Conservation (phyloP, 2,113 vertebrate genomes). For the Symphodus melops region DNA sequence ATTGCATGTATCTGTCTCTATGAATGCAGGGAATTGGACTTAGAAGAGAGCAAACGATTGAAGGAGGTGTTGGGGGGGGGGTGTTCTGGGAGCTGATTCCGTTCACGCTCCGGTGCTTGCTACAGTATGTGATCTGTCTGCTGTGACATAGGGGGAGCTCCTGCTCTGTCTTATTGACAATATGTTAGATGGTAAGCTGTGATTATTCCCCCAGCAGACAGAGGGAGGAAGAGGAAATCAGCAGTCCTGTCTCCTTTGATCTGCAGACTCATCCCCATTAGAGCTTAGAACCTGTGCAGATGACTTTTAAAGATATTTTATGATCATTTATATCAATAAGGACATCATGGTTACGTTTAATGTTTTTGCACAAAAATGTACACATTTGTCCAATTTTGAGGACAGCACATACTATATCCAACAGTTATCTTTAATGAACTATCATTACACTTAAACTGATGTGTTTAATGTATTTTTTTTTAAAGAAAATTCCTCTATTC, state of each 20-base stretch:
- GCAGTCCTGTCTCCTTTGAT: slow-evolving; percentile 53
- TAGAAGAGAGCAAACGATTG: slow-evolving; percentile 29
- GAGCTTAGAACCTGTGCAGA: slow-evolving; percentile 27
- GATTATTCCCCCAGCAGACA: slow-evolving; percentile 66
- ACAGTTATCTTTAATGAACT: neutral
- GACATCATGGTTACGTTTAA: neutral
- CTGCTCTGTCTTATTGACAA: slow-evolving; percentile 74
- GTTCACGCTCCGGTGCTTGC: slow-evolving; percentile 69
- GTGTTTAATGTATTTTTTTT: no score
- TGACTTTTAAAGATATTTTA: slow-evolving; percentile 31
- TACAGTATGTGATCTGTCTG: slow-evolving; percentile 68
- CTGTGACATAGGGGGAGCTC: slow-evolving; percentile 41
- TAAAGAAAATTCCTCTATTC: no score
- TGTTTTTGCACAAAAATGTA: neutral
- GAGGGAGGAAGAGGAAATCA: slow-evolving; percentile 65
- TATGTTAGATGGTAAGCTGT: slow-evolving; percentile 71
- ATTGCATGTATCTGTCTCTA: slow-evolving; percentile 23
- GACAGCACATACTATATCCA: neutral
- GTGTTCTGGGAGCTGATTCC: slow-evolving; percentile 60
- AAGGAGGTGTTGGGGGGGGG: slow-evolving; percentile 13
- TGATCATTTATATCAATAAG: slow-evolving; percentile 7
- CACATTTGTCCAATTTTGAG: neutral
- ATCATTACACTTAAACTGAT: no score
- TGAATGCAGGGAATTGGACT: slow-evolving; percentile 41
- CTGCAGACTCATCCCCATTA: slow-evolving; percentile 47